These are phyloP conservation scores for Ursus arctos DNA, from an alignment of 2,113 vertebrate species.

Conservation along the genomic window DNA sequence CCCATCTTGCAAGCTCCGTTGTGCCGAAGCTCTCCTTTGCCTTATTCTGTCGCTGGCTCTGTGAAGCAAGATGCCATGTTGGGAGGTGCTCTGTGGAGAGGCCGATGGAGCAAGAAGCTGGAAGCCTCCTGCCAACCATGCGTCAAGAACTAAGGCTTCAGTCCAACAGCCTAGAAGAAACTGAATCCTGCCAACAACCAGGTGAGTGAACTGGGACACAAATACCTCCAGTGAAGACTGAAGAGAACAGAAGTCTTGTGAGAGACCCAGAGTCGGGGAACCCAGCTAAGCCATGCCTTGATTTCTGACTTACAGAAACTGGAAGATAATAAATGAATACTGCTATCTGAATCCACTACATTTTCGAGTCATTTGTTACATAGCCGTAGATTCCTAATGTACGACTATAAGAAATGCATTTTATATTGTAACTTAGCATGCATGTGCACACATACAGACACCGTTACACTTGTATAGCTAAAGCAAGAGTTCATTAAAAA, in stretches of 20 bases:
- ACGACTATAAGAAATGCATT: not conserved
- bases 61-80: not conserved
- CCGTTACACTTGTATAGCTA: not conserved
- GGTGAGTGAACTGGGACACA: not conserved
- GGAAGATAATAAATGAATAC: not conserved
- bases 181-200: not conserved
- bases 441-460: not conserved
- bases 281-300: not conserved
- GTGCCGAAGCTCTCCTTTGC: not conserved
- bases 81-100: not conserved
- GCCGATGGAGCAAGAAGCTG: not conserved
- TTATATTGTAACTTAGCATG: not conserved
- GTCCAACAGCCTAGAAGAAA: not conserved
- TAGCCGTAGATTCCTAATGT: not conserved
- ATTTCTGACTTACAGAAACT: not conserved
- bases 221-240: not conserved
- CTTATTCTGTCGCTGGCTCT: not conserved
- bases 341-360: not conserved
- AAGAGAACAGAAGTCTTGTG: not conserved
- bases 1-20: not conserved
- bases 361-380: not conserved
- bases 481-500: not conserved
- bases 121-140: not conserved
- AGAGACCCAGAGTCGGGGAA: not conserved
- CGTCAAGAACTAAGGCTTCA: not conserved